These are phyloP conservation scores for Clepsis dumicolana DNA, from an alignment of 2,888 invertebrate genomes.

Conservation along the genomic window DNA sequence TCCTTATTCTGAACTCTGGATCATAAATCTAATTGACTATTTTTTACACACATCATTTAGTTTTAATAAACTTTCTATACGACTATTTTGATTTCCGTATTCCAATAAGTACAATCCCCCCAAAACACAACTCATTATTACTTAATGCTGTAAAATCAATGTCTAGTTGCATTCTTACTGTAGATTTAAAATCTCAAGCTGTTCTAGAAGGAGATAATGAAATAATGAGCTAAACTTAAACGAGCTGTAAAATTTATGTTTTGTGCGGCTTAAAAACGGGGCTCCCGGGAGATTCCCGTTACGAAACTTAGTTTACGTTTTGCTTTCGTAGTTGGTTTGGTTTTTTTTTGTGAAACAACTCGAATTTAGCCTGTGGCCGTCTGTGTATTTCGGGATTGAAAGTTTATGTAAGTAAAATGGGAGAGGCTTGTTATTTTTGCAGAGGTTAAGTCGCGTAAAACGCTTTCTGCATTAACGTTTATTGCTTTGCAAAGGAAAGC, in stretches of 20 bases:
- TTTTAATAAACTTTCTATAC: too few relatives aligned
- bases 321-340: conserved; percentile 62
- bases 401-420: conserved; percentile 53
- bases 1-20: too few relatives aligned
- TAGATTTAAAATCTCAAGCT: conserved; percentile 32
- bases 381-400: conserved; percentile 65
- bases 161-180: not conserved
- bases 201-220: conserved; percentile 69
- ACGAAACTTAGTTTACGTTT: conserved; percentile 76
- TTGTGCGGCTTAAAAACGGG: conserved; percentile 81
- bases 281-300: conserved; percentile 74
- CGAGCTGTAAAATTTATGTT: conserved; percentile 83
- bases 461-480: conserved; percentile 42
- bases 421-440: conserved; percentile 40
- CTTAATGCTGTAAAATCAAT: too few relatives aligned
- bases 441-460: conserved; percentile 39
- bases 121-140: too few relatives aligned
- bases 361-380: conserved; percentile 69
- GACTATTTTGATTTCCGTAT: too few relatives aligned
- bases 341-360: conserved; percentile 69
- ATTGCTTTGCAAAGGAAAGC: conserved; percentile 25
- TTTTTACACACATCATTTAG: too few relatives aligned
- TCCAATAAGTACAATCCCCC: too few relatives aligned
- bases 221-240: conserved; percentile 83
- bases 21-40: too few relatives aligned